These are phyloP conservation scores for Drosophila mojavensis DNA, from an alignment of 1,140 invertebrate genomes.

Conservation along the genomic window DNA sequence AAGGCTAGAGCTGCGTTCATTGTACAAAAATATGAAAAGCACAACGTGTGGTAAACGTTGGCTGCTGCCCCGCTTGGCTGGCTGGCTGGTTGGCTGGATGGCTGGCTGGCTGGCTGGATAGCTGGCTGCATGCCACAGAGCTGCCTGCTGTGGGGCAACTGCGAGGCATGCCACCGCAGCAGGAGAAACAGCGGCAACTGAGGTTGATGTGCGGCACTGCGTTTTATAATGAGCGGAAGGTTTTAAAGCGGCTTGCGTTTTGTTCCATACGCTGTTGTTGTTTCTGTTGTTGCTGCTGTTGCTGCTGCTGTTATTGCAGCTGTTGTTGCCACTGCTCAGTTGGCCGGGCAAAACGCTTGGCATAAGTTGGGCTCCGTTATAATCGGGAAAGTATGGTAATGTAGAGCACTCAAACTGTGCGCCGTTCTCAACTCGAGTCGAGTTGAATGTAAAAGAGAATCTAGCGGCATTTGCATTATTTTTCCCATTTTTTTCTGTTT, in stretches of 20 bases:
- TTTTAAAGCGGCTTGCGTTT: conserved; percentile 53
- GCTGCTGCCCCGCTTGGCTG: conserved; percentile 10
- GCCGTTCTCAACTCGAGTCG: not conserved
- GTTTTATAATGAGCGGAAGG: conserved; percentile 73
- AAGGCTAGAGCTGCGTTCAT: conserved; percentile 57
- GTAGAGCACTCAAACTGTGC: conserved; percentile 36
- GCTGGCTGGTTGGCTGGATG: conserved; percentile 4
- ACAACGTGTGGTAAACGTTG: conserved; percentile 42
- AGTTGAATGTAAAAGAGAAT: conserved; percentile 9
- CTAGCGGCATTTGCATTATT: conserved; percentile 5
- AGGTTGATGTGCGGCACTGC: conserved; percentile 59
- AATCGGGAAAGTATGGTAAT: conserved; percentile 46
- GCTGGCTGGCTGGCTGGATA: not conserved
- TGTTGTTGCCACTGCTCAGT: conserved; percentile 26
- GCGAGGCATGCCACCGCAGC: conserved; percentile 19
- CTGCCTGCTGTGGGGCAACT: conserved; percentile 22
- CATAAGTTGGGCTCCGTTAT: conserved; percentile 33
- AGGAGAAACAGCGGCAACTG: conserved; percentile 41
- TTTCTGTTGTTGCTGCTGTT: not conserved
- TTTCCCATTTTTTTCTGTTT: not conserved
- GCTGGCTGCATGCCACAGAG: conserved; percentile 29
- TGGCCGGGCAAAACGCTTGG: conserved; percentile 27
- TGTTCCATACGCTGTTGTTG: conserved; percentile 15
- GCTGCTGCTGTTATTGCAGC: not conserved
- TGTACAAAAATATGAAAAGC: conserved; percentile 56